Percentiles rank a stretch among this genome's conserved stretches.
These are phyloP conservation scores for Notospermus geniculatus DNA, from an alignment of 1,140 invertebrate genomes.

Conservation along the genomic window DNA sequence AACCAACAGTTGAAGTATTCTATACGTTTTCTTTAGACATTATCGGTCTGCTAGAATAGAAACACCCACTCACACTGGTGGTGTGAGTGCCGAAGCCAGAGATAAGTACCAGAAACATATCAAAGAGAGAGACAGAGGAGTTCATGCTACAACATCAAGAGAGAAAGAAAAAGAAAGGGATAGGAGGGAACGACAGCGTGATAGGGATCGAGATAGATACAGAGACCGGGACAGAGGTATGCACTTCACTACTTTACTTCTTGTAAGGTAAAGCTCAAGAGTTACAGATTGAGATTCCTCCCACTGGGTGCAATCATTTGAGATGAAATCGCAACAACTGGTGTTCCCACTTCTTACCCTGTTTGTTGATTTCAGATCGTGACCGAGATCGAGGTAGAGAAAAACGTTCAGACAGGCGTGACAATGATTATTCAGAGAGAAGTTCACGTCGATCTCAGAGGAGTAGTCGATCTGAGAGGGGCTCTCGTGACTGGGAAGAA, in stretches of 20 bases:
- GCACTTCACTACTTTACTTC: no score
- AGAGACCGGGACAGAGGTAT: conserved; percentile 40
- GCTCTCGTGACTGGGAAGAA: conserved; percentile 62
- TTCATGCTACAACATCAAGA: conserved; percentile 55
- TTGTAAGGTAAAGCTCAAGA: no score
- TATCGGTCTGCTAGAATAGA: conserved; percentile 78
- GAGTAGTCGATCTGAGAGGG: conserved; percentile 19
- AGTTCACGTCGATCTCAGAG: conserved; percentile 9
- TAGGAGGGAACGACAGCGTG: conserved; percentile 29
- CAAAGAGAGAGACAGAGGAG: conserved; percentile 60
- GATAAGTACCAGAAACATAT: conserved; percentile 64
- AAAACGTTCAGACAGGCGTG: conserved; percentile 24
- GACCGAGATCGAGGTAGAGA: conserved; percentile 18
- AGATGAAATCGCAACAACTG: no score
- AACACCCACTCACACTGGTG: conserved; percentile 90
- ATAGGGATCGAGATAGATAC: conserved; percentile 36
- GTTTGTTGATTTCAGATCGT: neutral
- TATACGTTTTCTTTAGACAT: conserved; percentile 58
- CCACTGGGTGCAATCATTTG: no score
- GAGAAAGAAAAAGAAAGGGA: neutral
- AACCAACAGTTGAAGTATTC: neutral
- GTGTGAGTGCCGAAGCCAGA: conserved; percentile 76
- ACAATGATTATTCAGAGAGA: conserved; percentile 12
- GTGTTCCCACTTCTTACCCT: neutral
- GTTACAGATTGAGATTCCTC: no score